Base-by-base conservation (phyloP, 2,888 invertebrate genomes). In the Antheraea assamensis region DNA sequence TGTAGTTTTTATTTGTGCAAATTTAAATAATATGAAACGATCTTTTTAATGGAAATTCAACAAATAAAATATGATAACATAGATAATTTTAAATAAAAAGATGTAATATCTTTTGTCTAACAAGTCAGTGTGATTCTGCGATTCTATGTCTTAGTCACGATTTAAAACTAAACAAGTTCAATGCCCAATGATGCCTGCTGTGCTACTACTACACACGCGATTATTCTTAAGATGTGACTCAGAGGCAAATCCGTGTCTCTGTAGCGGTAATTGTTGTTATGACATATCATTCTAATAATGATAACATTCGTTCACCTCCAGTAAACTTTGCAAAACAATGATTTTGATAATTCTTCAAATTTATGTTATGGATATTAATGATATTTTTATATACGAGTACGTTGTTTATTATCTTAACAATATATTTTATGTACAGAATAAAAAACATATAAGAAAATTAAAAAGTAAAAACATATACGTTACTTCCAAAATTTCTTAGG, bases 221-320 rank as follows among this genome's bases (percentile, higher is more conserved):
- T 71, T 58, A 71, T 71, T 71, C n/a, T 35, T 24, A 71, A 71
- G 71, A 31, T 71, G 71, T 71, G 71, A 71, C 71, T 71, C 71
- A 58, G 71, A n/a, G n/a, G 10, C 30, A 58, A 21, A 21, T 71
- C 71, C 71, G 71, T 71, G 71, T 71, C 71, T 58, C 31, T 71
- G 31, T 27, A 58, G 31, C 27, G 55, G 70, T 58, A 75, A 78
- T 71, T 76, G 68, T 74, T 75, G 74, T 80, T 81, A 77, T 76
- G 75, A 78, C 79, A 80, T 73, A 68, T 76, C 72, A 78, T 78
- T 78, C 75, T 74, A 72, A 74, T 42, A 75, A 76, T 74, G 73
- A 75, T 72, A 75, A 75, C 75, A 74, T 73, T 52, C 19, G 68
- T 31, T 71, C 42, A 47, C 58, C 13, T 49, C 52, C 42, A 31